Evolutionary conservation across 2,888 invertebrate species (phyloP).

Genomic region (Thyatira batis): DNA sequence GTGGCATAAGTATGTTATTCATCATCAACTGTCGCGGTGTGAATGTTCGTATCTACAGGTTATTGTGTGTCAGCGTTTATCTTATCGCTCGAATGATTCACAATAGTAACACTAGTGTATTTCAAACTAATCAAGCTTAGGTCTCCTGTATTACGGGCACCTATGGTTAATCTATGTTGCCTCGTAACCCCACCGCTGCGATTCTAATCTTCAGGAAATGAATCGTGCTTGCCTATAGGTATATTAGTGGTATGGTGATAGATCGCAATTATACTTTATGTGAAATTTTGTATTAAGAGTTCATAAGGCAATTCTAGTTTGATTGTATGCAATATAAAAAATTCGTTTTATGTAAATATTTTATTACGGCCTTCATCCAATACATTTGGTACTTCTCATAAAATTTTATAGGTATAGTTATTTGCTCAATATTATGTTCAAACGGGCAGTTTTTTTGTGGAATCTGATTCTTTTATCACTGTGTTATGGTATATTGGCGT

Average conservation of each 20-base stretch:
- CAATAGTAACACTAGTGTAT: slow-evolving; percentile 19
- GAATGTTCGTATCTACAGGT: slow-evolving; percentile 9
- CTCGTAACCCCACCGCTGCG: neutral
- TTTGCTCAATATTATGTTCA: slow-evolving; percentile 2
- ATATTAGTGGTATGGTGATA: no score
- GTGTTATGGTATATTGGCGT: slow-evolving; percentile 5
- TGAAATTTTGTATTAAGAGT: neutral
- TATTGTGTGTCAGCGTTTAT: slow-evolving; percentile 25
- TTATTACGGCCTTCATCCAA: slow-evolving; percentile 13
- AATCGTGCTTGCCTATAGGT: neutral
- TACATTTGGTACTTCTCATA: slow-evolving; percentile 19
- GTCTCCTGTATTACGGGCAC: neutral
- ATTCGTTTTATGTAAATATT: slow-evolving; percentile 13
- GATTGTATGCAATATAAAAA: slow-evolving; percentile 1
- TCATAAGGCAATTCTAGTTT: neutral
- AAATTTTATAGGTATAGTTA: slow-evolving; percentile 19
- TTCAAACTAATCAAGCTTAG: slow-evolving; percentile 5
- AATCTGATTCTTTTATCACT: slow-evolving; percentile 11
- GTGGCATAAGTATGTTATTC: slow-evolving; percentile 12
- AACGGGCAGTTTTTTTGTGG: slow-evolving; percentile 5
- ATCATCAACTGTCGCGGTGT: slow-evolving; percentile 12
- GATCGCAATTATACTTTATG: no score
- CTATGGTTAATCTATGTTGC: neutral
- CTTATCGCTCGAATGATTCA: slow-evolving; percentile 35
- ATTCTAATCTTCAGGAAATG: neutral